Base-by-base conservation (phyloP, 2,797 vertebrate genomes). In the Pseudomugil tenellus region DNA sequence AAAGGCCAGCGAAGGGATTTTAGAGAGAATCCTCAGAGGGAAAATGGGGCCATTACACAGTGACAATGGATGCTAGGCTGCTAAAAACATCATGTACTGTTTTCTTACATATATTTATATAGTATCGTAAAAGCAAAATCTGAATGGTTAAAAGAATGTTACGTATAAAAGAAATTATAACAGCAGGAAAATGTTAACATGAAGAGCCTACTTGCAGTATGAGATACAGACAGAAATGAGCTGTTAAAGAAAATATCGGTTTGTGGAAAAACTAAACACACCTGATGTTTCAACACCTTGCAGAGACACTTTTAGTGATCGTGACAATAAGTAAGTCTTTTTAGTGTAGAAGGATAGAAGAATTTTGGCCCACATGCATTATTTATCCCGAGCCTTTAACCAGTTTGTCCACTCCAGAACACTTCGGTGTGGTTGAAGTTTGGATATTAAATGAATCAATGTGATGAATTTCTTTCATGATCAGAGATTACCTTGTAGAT, bases 1-100 rank as follows among this genome's bases (percentile, higher is more conserved):
- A 79, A 83, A 83, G 29, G 29, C 62, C 70, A 82, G 74, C 52
- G 56, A 70, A 58, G 68, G 73, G 76, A 73, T 81, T 87, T 72
- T 74, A 72, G 57, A 80, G 32, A 72, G 32, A 37, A 58, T 72
- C 60, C 26, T 72, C 62, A 32, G 0, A 57, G 51, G 14, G 51
- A 58, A 77, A 31, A 28, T 39, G 13, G 26, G n/a, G 25, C 16
- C n/a, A n/a, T 52, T 37, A 48, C 25, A 62, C 10, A 43, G 21
- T 46, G 34, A 53, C 21, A 51, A 37, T 54, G 17, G n/a, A 51
- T 25, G 8, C 11, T 10, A 4, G 19, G 12, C 4, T 43, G 14
- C 31, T 23, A 11, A 17, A 56, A 37, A 19, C 11, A 56, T 31
- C 10, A 31, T 6, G 0, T 6, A 12, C 12, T 29, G 17, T 43